phyloP scores from a whole-genome alignment of 2,113 vertebrate species.

The Platysternon megacephalum region DNA sequence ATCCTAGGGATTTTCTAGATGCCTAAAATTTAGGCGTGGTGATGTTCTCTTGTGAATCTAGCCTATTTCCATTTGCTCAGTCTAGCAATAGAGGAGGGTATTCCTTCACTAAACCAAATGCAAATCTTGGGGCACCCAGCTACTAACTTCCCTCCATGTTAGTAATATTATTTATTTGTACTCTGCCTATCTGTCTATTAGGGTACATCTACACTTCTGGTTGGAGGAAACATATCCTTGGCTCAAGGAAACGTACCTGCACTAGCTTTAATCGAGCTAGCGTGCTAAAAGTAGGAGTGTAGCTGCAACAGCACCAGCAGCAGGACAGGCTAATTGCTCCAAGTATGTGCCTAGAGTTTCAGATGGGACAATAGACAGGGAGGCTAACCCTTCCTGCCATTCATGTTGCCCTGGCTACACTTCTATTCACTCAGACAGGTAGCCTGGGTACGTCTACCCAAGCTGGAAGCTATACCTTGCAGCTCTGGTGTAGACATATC shows the following conservation, averaged over 20 bases:
- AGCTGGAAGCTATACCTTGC: background rate
- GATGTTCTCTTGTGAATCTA: background rate
- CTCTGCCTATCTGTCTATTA: background rate
- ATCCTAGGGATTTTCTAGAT: background rate
- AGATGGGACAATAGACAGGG: background rate
- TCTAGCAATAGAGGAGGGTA: background rate
- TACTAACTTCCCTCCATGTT: background rate
- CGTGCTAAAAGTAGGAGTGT: background rate
- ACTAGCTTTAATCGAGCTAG: background rate
- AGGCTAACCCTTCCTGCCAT: background rate
- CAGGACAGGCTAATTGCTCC: background rate
- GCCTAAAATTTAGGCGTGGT: background rate
- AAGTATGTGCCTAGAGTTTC: background rate
- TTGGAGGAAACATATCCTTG: background rate
- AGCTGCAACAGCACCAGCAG: no score
- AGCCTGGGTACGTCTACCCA: background rate
- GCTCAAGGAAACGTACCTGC: background rate
- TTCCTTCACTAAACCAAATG: background rate
- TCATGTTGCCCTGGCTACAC: background rate
- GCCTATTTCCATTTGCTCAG: background rate
- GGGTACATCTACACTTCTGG: background rate
- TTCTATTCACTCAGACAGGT: background rate
- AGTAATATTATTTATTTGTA: background rate
- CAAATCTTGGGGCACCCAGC: background rate
- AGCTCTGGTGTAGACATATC: background rate